A percentile compares a stretch with the other conserved stretches of the same genome.
Evolutionary conservation across 2,113 vertebrate genomes (phyloP).

Genomic region (Macquaria ambigua): DNA sequence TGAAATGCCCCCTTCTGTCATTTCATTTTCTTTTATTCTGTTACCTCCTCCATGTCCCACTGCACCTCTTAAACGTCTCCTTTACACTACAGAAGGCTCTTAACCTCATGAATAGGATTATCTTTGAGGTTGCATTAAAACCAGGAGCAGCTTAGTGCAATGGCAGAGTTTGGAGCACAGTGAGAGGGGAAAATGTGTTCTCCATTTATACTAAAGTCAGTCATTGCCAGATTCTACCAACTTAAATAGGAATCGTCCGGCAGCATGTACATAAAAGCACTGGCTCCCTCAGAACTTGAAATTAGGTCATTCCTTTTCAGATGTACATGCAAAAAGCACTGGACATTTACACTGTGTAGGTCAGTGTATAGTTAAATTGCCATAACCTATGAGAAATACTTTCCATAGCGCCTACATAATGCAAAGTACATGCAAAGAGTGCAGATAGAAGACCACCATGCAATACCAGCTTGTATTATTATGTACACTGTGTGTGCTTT

Average conservation of each 20-base stretch:
- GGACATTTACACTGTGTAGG: conserved; percentile 5
- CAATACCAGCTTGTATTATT: not conserved
- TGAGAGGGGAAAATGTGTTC: conserved; percentile 47
- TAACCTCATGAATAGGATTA: conserved; percentile 37
- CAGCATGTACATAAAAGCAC: conserved; percentile 1
- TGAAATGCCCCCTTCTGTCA: not conserved
- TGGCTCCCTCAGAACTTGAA: conserved; percentile 11
- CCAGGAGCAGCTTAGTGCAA: conserved; percentile 36
- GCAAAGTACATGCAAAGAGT: not conserved
- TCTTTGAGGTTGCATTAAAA: conserved; percentile 37
- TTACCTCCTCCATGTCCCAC: not conserved
- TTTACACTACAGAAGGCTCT: not conserved
- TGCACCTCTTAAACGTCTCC: not conserved
- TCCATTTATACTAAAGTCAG: conserved; percentile 44
- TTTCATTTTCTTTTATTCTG: not conserved
- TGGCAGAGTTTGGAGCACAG: conserved; percentile 24
- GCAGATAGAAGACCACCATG: not conserved
- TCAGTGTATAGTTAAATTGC: not conserved
- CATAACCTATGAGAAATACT: not conserved
- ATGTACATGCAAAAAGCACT: not conserved
- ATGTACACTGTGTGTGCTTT: not conserved
- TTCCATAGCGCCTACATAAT: not conserved
- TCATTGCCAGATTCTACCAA: conserved; percentile 30
- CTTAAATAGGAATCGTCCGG: conserved; percentile 21
- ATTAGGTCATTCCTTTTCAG: conserved; percentile 28